Base-by-base conservation (phyloP, 2,113 vertebrate species). In the Malaclemys terrapin region DNA sequence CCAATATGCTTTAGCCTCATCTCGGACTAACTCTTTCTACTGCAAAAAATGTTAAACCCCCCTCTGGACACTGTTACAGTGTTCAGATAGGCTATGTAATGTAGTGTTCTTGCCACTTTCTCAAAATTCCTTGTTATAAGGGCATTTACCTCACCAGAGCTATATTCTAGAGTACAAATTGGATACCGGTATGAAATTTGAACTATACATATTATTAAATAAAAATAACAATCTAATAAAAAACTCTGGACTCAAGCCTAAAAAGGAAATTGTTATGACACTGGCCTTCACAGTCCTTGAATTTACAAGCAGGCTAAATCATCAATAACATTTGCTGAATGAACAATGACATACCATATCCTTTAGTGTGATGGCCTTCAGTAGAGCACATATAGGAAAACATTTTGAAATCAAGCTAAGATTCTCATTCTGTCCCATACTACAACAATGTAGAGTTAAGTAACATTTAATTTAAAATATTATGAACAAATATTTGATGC, bases 201-300 rank as follows among this genome's bases (percentile, higher is more conserved):
- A 96, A 65, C 0, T 2, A 31, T 6, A 80, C 1, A 3, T 47
- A 7, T 57, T 91, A 24, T 89, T 85, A 88, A 89, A 91, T 78
- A 57, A 91, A 91, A 88, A 53, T 53, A 27, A 20, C 69, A 87
- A 86, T 87, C 80, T 87, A 80, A 76, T 91, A 93, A 53, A 89
- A 89, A 94, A 49, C 4, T 38, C 57, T 91, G 50, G 12, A 85
- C n/a, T 88, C 62, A 89, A 89, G 78, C 13, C 80, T 52, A 80
- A 65, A 90, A 90, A 90, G n/a, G 12, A 92, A 52, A 79, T 91
- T 89, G 5, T 27, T 89, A 38, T 50, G 35, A 84, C 5, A 57
- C 8, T 85, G 84, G 2, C 69, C 45, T 93, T 91, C 76, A 84
- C 4, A 90, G 80, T 35, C 10, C 11, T 24, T 85, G 52, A 86